Evolutionary conservation across 2,797 vertebrate genomes (phyloP).

Genomic region (Myripristis jacobus): DNA sequence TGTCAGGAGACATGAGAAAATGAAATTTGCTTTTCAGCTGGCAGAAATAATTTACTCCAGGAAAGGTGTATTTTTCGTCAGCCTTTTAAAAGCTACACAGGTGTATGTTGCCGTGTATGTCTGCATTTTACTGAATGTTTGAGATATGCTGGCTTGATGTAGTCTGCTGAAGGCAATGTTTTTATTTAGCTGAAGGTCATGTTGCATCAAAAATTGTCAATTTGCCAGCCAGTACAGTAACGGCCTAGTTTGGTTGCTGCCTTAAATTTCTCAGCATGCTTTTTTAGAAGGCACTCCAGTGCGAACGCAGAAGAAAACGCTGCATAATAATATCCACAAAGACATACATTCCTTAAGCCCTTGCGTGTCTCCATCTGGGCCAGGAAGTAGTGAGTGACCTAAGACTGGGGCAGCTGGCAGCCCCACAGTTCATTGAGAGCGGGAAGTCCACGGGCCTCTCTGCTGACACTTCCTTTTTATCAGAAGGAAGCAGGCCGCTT

Average conservation of each 20-base stretch:
- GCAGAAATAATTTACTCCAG: conserved; percentile 76
- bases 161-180: not conserved
- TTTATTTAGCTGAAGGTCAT: conserved; percentile 31
- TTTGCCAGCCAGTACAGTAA: not conserved
- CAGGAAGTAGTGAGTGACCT: conserved; percentile 70
- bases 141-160: conserved; percentile 21
- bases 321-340: conserved; percentile 35
- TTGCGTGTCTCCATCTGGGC: conserved; percentile 41
- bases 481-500: conserved; percentile 81
- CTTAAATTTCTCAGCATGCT: conserved; percentile 4
- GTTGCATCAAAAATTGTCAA: conserved; percentile 19
- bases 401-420: conserved; percentile 60
- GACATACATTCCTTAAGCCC: conserved; percentile 33
- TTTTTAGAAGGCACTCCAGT: not conserved
- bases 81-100: conserved; percentile 55
- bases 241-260: conserved; percentile 1
- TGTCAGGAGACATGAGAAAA: conserved; percentile 79
- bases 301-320: not conserved
- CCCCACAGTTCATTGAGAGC: conserved; percentile 57
- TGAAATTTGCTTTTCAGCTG: conserved; percentile 75
- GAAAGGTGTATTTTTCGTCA: conserved; percentile 69
- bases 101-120: conserved; percentile 35
- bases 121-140: conserved; percentile 11
- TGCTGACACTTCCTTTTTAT: conserved; percentile 78
- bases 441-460: conserved; percentile 70